A percentile compares a stretch with the other conserved stretches of the same genome.
Evolutionary conservation across 2,113 vertebrate genomes (phyloP).

Genomic region (Alces alces): DNA sequence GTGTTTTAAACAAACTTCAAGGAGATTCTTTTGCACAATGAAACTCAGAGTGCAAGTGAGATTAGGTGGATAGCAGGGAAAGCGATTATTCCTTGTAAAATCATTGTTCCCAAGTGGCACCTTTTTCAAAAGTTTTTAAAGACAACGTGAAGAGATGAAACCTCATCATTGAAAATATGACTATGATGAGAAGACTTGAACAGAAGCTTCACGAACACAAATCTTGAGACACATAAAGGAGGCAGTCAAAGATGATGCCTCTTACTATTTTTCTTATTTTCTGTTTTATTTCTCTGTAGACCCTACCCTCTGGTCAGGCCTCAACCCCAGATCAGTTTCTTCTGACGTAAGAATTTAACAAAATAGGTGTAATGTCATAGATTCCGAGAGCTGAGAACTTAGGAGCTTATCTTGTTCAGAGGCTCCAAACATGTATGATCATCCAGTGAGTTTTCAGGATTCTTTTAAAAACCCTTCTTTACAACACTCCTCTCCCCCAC

Average conservation of each 20-base stretch:
- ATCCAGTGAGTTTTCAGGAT: background rate
- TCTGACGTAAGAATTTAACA: background rate
- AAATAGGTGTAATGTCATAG: background rate
- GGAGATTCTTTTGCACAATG: background rate
- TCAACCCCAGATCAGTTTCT: background rate
- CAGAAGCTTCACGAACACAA: background rate
- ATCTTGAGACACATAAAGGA: background rate
- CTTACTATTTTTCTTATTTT: background rate
- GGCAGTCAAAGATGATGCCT: background rate
- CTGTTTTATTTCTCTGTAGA: background rate
- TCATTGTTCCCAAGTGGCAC: background rate
- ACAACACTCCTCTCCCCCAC: background rate
- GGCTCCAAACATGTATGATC: background rate
- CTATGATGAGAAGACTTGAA: background rate
- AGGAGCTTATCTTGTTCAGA: background rate
- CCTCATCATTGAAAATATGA: background rate
- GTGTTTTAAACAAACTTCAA: background rate
- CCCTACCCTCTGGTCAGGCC: background rate
- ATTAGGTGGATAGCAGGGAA: background rate
- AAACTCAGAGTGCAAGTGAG: background rate
- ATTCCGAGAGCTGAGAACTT: background rate
- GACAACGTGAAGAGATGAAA: background rate
- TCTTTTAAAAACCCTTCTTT: background rate
- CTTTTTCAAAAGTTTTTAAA: background rate
- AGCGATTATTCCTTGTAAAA: background rate